Evolutionary conservation across 2,888 invertebrate species (phyloP).

Genomic region (Empis stercorea): DNA sequence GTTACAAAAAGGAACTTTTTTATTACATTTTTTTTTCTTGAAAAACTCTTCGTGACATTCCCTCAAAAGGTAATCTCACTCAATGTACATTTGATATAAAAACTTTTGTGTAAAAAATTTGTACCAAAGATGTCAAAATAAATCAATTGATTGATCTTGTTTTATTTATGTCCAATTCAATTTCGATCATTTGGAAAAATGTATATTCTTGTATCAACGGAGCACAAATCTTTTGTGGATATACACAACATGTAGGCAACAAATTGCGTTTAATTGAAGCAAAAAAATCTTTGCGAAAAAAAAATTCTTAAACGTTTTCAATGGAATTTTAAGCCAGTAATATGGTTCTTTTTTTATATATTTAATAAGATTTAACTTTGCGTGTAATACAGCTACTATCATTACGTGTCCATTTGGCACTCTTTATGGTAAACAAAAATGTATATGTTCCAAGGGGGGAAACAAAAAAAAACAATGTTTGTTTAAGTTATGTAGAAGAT

Average conservation of each 20-base stretch:
- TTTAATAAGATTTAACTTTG: neutral
- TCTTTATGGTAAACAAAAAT: neutral
- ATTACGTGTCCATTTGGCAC: neutral
- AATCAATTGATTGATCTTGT: slow-evolving; percentile 38
- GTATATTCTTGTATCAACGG: no score
- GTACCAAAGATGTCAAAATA: slow-evolving; percentile 29
- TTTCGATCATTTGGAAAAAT: slow-evolving; percentile 26
- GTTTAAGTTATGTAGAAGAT: neutral
- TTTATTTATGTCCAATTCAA: slow-evolving; percentile 38
- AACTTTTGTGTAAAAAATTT: no score
- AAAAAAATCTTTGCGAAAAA: neutral
- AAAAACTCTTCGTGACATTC: no score
- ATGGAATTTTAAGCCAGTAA: neutral
- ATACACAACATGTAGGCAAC: slow-evolving; percentile 4
- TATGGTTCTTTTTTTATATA: no score
- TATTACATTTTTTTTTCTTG: no score
- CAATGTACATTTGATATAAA: no score
- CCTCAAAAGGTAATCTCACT: no score
- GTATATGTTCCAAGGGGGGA: no score
- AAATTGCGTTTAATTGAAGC: slow-evolving; percentile 22
- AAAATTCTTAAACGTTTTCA: neutral
- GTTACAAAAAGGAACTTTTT: no score
- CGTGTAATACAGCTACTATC: neutral
- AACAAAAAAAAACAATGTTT: no score
- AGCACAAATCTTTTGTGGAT: no score